Evolutionary conservation across 1,140 invertebrate species (phyloP), one percentile per base, ranked within the genome.

Genomic region (Orussus abietinus): DNA sequence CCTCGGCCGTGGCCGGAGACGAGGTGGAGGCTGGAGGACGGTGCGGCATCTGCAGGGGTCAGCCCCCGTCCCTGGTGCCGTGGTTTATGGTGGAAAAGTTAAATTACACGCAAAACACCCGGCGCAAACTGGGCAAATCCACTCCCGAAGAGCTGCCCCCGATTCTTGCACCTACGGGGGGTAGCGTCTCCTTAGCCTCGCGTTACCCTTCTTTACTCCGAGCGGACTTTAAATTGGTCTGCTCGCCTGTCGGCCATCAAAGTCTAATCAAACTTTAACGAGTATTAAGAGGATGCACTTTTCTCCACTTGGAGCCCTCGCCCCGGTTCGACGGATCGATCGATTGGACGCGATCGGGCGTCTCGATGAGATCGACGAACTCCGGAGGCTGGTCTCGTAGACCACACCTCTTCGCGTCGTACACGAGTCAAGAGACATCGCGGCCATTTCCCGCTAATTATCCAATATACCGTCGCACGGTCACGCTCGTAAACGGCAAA

Each of bases 201-300:
- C 22, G 22, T 25, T 25, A 25, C n/a, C 22, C 22, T n/a, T 25
- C n/a, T 25, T 25, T 25, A 25, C 22, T 25, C 6, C n/a, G n/a
- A 25, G 22, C n/a, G n/a, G 22, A 45, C 26, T 49, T 49, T 37
- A 49, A 49, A 49, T 49, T 49, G 47, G 41, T 45, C 36, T 49
- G 19, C 42, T 44, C 41, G 44, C 47, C 15, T 42, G 39, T 39
- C 35, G 43, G 46, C 55, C 54, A 61, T 59, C 59, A 59, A 61
- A 61, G 52, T 59, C 51, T 55, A 57, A 61, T 61, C 49, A 59
- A 59, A 60, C 47, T 60, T 60, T 60, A 59, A 60, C 58, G 58
- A 57, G 54, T 50, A 29, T n/a, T 17, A 13, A 35, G 17, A 26
- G 21, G 20, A n/a, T n/a, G n/a, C n/a, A n/a, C n/a, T n/a, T n/a